phyloP scores from a whole-genome alignment of 30 jellyfish, hydroid and myxozoan genomes.

The Calvadosia cruxmelitensis region DNA sequence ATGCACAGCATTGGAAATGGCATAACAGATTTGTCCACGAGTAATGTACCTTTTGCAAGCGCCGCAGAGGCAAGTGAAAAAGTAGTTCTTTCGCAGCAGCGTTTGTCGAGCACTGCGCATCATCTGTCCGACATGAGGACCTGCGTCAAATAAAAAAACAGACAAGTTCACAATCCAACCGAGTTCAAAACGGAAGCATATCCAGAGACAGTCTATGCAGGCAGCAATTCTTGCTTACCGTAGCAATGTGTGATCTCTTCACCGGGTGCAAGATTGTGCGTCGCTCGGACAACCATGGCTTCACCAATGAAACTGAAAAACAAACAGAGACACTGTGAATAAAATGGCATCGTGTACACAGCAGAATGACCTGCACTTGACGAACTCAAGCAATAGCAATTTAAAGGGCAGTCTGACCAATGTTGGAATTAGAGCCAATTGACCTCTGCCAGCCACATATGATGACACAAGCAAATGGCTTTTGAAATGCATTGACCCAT shows the following conservation, averaged over 20 bases:
- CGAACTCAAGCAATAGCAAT: too few relatives aligned
- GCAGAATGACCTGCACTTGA: too few relatives aligned
- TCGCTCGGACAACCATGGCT: constrained; percentile 46
- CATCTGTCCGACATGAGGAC: constrained; percentile 70
- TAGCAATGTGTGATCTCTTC: constrained; percentile 63
- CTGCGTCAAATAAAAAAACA: constrained; percentile 1
- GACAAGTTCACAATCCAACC: background rate
- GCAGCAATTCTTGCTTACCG: too few relatives aligned
- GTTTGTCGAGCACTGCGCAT: constrained; percentile 58
- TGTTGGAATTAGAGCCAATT: too few relatives aligned
- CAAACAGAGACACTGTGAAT: background rate
- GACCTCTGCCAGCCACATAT: too few relatives aligned
- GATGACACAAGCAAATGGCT: too few relatives aligned
- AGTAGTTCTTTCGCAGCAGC: constrained; percentile 41
- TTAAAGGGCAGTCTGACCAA: too few relatives aligned
- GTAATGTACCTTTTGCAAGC: constrained; percentile 47
- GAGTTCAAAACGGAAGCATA: background rate
- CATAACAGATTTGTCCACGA: background rate
- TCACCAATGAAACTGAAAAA: constrained; percentile 46
- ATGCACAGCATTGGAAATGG: background rate
- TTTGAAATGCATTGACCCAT: too few relatives aligned
- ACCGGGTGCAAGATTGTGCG: constrained; percentile 61
- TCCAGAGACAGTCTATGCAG: background rate
- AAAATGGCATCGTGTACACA: too few relatives aligned
- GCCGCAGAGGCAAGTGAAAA: constrained; percentile 42